phyloP scores from a whole-genome alignment of 1,140 invertebrate species.

The Asbolus verrucosus region DNA sequence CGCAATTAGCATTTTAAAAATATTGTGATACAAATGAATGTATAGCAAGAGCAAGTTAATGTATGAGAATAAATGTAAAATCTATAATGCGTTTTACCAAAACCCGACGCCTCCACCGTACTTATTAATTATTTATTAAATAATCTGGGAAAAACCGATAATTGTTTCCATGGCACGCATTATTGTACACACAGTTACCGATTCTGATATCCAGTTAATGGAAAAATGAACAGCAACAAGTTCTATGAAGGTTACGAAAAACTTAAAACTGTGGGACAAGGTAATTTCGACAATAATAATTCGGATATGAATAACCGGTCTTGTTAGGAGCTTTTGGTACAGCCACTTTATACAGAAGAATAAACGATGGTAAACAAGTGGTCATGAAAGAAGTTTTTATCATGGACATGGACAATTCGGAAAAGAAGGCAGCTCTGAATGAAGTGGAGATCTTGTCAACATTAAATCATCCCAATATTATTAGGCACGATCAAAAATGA shows the following conservation, averaged over 20 bases:
- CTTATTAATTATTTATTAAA: conserved; percentile 14
- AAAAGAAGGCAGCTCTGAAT: conserved; percentile 79
- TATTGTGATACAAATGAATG: conserved; percentile 30
- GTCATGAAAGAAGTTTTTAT: conserved; percentile 85
- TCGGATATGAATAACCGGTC: not conserved
- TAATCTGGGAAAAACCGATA: conserved; percentile 10
- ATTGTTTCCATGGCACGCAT: conserved; percentile 25
- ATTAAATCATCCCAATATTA: conserved; percentile 82
- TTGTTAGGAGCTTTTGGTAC: conserved; percentile 79
- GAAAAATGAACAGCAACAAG: conserved; percentile 26
- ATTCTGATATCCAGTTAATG: not conserved
- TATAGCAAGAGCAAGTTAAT: conserved; percentile 25
- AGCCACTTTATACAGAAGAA: conserved; percentile 77
- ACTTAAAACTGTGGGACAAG: conserved; percentile 51
- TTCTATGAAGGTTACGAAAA: conserved; percentile 49
- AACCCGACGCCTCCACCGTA: not conserved
- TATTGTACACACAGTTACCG: conserved; percentile 25
- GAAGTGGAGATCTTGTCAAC: conserved; percentile 80
- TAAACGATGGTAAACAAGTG: conserved; percentile 75
- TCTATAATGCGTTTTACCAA: not conserved
- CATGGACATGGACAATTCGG: conserved; percentile 75
- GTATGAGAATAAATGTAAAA: conserved; percentile 24
- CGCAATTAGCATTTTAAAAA: conserved; percentile 41
- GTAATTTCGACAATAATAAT: conserved; percentile 42
- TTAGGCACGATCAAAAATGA: conserved; percentile 61